A percentile compares a stretch with the other conserved stretches of the same genome.
Conservation (phyloP, 1,140 invertebrate genomes). For the Teleopsis dalmanni region DNA sequence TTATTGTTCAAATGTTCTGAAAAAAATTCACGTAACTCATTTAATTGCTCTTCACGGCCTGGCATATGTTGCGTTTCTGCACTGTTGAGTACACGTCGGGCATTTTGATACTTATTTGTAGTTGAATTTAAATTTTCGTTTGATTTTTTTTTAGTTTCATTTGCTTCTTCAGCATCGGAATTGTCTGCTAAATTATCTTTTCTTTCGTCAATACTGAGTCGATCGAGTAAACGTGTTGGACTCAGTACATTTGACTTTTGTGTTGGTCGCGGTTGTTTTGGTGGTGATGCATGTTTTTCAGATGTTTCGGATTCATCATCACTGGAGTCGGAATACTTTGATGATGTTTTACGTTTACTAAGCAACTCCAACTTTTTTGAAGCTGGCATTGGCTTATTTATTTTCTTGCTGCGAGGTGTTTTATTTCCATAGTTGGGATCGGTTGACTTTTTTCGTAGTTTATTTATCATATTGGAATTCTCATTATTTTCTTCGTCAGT, state of each 20-base stretch:
- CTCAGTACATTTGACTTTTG: constrained; percentile 28
- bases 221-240: constrained; percentile 31
- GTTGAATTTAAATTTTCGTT: constrained; percentile 7
- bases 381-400: constrained; percentile 9
- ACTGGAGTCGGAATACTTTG: constrained; percentile 3
- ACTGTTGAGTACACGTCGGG: constrained; percentile 62
- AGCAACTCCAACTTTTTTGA: constrained; percentile 2
- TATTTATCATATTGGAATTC: constrained; percentile 34
- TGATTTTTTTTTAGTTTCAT: constrained; percentile 2
- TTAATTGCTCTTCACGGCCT: constrained; percentile 70
- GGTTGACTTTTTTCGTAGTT: neutral
- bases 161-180: neutral
- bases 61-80: constrained; percentile 59
- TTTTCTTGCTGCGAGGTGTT: constrained; percentile 31
- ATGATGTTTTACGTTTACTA: constrained; percentile 2
- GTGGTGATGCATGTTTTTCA: constrained; percentile 24
- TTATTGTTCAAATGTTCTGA: constrained; percentile 55
- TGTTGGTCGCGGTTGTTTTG: constrained; percentile 21
- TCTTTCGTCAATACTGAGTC: constrained; percentile 39
- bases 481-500: constrained; percentile 31
- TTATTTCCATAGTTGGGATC: too few species aligned
- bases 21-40: constrained; percentile 63
- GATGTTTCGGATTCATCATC: constrained; percentile 5
- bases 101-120: constrained; percentile 49
- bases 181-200: constrained; percentile 11